These are phyloP conservation scores for Zapus hudsonius DNA, from an alignment of 2,113 vertebrate genomes.

Conservation along the genomic window DNA sequence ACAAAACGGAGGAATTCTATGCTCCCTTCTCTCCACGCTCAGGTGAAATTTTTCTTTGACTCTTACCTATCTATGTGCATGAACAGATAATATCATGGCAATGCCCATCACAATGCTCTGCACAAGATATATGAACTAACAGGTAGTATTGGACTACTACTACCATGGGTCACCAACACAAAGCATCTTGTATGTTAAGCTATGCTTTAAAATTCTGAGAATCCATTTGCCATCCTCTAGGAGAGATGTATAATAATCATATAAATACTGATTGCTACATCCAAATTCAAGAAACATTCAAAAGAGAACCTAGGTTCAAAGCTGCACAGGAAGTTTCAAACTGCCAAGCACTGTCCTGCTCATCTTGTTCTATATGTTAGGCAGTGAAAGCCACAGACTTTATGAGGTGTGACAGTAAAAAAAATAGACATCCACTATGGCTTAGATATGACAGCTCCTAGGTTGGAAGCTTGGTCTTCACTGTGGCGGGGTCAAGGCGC, in stretches of 20 bases:
- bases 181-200: neutral
- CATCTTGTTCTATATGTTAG: slow-evolving; percentile 10
- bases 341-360: neutral
- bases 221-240: neutral
- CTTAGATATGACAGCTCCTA: no score
- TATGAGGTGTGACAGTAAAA: slow-evolving; percentile 2
- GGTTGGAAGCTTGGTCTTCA: neutral
- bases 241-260: neutral
- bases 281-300: slow-evolving; percentile 22
- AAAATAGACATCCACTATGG: neutral
- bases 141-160: neutral
- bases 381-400: slow-evolving; percentile 17
- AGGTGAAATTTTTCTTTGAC: neutral
- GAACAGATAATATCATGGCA: neutral
- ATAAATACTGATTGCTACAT: slow-evolving; percentile 22
- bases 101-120: neutral
- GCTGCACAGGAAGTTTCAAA: neutral
- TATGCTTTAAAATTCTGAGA: slow-evolving; percentile 34
- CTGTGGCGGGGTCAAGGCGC: neutral
- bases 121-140: neutral
- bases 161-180: neutral
- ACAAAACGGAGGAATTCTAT: slow-evolving; percentile 21
- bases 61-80: neutral
- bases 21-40: neutral
- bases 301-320: neutral